Evolutionary conservation across 2,113 vertebrate species (phyloP), one percentile per base, ranked within the genome.

Genomic region (Machaerirhynchus nigripectus): DNA sequence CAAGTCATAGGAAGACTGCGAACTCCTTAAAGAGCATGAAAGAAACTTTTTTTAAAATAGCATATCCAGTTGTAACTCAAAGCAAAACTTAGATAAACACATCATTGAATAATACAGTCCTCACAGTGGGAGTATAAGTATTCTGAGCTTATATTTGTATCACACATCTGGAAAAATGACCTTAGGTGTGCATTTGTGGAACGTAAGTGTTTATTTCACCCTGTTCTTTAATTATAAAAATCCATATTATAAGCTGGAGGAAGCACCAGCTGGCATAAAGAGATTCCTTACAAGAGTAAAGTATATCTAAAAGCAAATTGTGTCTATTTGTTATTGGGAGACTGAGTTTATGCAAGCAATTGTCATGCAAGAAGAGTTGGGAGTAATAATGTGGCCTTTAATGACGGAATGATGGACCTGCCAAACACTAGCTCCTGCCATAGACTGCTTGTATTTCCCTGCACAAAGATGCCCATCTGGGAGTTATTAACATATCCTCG

Each of bases 371-470:
- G 98, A 97, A 95, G 97, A 97, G 99, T 99, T 98, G 98, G 98
- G 98, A 99, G 99, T 99, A 99, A 99, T 99, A 99, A 99, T 99
- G 99, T 99, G 99, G 98, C 99, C 99, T 99, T 99, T 99, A 99
- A 99, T 99, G 99, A 99, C 98, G 98, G 99, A 99, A 99, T 99
- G 99, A 99, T 99, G 98, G 99, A 99, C 99, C 99, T 99, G 99
- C 99, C 99, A 99, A 99, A 98, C 98, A 99, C 98, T 99, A 95
- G 98, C 98, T 98, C 97, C 98, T 98, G 98, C 99, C 98, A 98
- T 98, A 98, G 97, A 98, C 98, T 97, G 98, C 98, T 97, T 98
- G 98, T 98, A 90, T 98, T 98, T 99, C 98, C 98, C 98, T 97
- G 97, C 98, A 97, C 98, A 98, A 98, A 98, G 98, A 98, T 98